phyloP scores from a whole-genome alignment of 2,113 vertebrate species.

The Upupa epops region DNA sequence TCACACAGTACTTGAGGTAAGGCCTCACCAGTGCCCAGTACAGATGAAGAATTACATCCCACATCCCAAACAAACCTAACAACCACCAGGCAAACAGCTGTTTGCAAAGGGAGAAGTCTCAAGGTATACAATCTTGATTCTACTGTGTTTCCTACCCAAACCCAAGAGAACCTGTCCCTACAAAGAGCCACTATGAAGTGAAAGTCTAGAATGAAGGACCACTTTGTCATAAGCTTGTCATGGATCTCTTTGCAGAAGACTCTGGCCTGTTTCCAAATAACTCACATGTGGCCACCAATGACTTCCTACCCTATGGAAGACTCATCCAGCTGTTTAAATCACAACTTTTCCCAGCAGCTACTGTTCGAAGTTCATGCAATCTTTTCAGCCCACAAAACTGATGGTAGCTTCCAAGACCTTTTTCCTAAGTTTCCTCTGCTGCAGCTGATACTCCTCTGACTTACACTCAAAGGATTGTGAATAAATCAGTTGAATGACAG shows the following conservation, averaged over 20 bases:
- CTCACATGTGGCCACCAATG: neutral
- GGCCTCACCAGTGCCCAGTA: too few relatives aligned
- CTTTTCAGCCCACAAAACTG: neutral
- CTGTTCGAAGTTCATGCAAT: neutral
- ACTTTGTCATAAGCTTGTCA: neutral
- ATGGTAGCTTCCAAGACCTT: neutral
- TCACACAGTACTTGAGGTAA: too few relatives aligned
- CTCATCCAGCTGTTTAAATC: neutral
- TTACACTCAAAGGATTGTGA: neutral
- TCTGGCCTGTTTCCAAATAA: neutral
- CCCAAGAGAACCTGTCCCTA: neutral
- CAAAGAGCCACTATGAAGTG: neutral
- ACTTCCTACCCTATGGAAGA: neutral
- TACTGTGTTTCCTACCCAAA: fast-evolving
- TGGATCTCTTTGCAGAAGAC: neutral
- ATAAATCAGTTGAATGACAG: neutral
- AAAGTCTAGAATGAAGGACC: neutral
- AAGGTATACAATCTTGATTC: neutral
- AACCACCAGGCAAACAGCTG: neutral
- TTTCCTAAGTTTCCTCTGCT: neutral
- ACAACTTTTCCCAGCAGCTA: neutral
- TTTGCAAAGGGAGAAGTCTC: neutral
- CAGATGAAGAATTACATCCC: too few relatives aligned
- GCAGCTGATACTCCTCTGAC: neutral
- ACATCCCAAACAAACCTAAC: too few relatives aligned